These are phyloP conservation scores for Manacus vitellinus DNA, from an alignment of 2,113 vertebrate genomes.

Conservation along the genomic window DNA sequence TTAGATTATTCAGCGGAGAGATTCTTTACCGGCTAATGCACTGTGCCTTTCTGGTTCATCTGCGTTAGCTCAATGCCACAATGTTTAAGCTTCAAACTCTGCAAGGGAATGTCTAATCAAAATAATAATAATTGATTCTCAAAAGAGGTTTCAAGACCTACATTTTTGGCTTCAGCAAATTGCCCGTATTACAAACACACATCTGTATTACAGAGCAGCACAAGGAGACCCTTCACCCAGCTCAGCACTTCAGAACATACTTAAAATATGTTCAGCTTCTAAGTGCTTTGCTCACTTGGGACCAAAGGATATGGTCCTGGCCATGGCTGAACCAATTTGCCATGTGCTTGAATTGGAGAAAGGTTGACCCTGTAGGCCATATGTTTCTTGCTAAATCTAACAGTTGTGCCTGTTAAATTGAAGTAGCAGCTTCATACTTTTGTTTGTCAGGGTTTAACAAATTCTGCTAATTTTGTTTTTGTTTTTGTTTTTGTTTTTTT, in stretches of 20 bases:
- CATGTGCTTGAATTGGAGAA: neutral
- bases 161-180: slow-evolving; percentile 13
- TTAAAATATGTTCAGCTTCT: slow-evolving; percentile 9
- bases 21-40: slow-evolving; percentile 2
- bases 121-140: slow-evolving; percentile 52
- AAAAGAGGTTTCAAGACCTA: slow-evolving; percentile 3
- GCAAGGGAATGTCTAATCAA: slow-evolving; percentile 43
- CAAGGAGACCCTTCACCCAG: neutral
- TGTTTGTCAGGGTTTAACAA: neutral
- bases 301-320: neutral
- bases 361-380: neutral
- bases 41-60: slow-evolving; percentile 45
- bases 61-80: slow-evolving; percentile 41
- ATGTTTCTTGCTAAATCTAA: neutral
- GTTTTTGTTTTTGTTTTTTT: neutral
- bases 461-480: neutral
- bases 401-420: neutral
- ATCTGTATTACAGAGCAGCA: neutral
- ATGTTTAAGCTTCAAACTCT: slow-evolving; percentile 18
- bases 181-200: neutral
- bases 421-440: neutral
- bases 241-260: neutral
- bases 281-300: slow-evolving; percentile 12
- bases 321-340: neutral
- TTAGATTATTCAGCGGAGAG: slow-evolving; percentile 28